Evolutionary conservation across 2,113 vertebrate genomes (phyloP), one percentile per base, ranked within the genome.

Genomic region (Thinocorus orbignyianus): DNA sequence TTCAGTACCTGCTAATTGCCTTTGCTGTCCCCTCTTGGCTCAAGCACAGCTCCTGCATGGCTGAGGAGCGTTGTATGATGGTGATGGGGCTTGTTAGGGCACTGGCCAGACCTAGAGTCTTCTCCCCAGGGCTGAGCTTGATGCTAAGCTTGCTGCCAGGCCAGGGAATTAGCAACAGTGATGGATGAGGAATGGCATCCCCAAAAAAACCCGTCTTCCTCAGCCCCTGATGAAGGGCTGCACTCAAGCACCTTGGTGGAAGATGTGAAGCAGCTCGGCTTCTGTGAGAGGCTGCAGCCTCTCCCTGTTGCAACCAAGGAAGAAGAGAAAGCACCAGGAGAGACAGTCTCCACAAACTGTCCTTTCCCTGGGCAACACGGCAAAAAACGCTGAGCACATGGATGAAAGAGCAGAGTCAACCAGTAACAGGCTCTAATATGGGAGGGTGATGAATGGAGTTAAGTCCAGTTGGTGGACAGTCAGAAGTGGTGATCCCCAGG

Each of bases 21-120:
- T 73, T 22, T 57, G 71, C 33, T 57, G 54, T 9, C 52, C 33
- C 33, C 84, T 31, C 46, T 7, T 24, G 55, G 54, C 44, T 77
- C 0, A 0, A 78, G 48, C 4, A 2, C 0, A 1, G 71, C 60
- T 66, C 44, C n/a, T 30, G 13, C 18, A 1, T 0, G 1, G 28
- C 41, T 18, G 44, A 81, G 64, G 11, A 72, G 35, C 74, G 61
- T 11, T 13, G 0, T 10, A 46, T 0, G 2, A n/a, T 0, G 8
- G 74, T 2, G 33, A 66, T 17, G 20, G 31, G 51, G n/a, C 69
- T 93, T 28, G 55, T n/a, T 4, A 11, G 42, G 58, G 20, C 48
- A 25, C 42, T 16, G 41, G 5, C n/a, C n/a, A n/a, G 9, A n/a
- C 14, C 23, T 37, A 17, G 8, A 42, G 19, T 48, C 44, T 28